Evolutionary conservation across 2,888 invertebrate genomes (phyloP).

Genomic region (Chymomyza procnemis): DNA sequence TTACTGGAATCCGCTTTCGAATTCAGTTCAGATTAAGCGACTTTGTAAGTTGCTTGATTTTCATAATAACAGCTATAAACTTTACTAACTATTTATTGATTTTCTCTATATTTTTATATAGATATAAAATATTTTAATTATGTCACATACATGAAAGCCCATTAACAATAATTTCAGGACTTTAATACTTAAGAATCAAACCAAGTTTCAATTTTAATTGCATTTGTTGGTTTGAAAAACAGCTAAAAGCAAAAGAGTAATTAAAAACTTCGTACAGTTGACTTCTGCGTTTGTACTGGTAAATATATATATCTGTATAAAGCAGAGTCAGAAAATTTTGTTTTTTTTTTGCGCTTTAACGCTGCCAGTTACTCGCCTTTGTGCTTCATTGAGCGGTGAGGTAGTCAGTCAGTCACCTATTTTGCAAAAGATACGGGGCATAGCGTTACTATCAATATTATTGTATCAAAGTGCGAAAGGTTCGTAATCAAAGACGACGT

Average conservation of each 20-base stretch:
- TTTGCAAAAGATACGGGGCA: background rate
- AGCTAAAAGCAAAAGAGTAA: constrained; percentile 35
- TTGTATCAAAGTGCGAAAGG: background rate
- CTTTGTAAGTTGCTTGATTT: too few relatives aligned
- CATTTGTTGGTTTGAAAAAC: background rate
- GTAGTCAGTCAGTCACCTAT: background rate
- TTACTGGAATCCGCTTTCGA: too few relatives aligned
- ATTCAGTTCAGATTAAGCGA: too few relatives aligned
- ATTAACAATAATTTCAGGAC: background rate
- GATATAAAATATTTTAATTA: too few relatives aligned
- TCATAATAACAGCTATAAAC: too few relatives aligned
- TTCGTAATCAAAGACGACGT: constrained; percentile 26
- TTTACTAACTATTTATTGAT: too few relatives aligned
- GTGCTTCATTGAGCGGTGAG: background rate
- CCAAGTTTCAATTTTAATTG: background rate
- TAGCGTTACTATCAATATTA: background rate
- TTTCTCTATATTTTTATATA: too few relatives aligned
- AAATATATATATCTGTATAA: background rate
- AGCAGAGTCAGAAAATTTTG: background rate
- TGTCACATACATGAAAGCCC: too few relatives aligned
- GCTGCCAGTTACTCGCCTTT: background rate
- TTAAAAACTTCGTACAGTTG: constrained; percentile 45
- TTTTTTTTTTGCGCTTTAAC: background rate
- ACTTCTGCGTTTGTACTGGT: constrained; percentile 42
- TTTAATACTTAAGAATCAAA: background rate